These are phyloP conservation scores for Microplitis demolitor DNA, from an alignment of 1,140 invertebrate genomes.

Conservation along the genomic window DNA sequence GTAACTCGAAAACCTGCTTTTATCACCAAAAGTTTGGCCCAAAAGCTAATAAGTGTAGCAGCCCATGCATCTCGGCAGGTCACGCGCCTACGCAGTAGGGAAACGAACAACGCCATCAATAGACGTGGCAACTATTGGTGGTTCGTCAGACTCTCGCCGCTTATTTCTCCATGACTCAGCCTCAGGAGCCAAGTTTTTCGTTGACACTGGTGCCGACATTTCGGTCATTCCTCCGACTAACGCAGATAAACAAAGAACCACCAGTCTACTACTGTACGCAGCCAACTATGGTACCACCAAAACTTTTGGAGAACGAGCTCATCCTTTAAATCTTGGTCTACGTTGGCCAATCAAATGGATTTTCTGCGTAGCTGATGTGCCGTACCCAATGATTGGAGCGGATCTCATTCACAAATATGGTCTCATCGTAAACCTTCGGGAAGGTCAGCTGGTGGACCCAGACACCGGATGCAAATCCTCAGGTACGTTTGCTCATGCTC, in stretches of 20 bases:
- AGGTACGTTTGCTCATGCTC: neutral
- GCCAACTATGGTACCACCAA: slow-evolving; percentile 19
- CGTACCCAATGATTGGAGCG: slow-evolving; percentile 29
- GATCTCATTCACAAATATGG: slow-evolving; percentile 26
- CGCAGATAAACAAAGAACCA: neutral
- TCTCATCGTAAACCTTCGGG: slow-evolving; percentile 19
- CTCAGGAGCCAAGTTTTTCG: neutral
- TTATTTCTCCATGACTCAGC: too few relatives aligned
- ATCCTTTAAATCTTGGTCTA: slow-evolving; percentile 17
- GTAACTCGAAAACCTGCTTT: too few relatives aligned
- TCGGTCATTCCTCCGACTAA: slow-evolving; percentile 1
- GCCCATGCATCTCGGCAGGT: too few relatives aligned
- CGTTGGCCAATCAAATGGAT: slow-evolving; percentile 22
- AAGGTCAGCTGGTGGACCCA: neutral
- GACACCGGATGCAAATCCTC: neutral
- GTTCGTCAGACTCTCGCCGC: too few relatives aligned
- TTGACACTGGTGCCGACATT: slow-evolving; percentile 10
- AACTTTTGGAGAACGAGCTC: slow-evolving; percentile 17
- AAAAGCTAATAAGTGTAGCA: too few relatives aligned
- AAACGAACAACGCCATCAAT: too few relatives aligned
- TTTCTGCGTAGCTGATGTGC: slow-evolving; percentile 22
- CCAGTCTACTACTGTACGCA: slow-evolving; percentile 1
- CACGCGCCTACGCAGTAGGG: too few relatives aligned
- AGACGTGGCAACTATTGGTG: too few relatives aligned
- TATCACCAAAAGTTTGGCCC: too few relatives aligned